These are phyloP conservation scores for Bufo gargarizans DNA, from an alignment of 2,113 vertebrate species.

Conservation along the genomic window DNA sequence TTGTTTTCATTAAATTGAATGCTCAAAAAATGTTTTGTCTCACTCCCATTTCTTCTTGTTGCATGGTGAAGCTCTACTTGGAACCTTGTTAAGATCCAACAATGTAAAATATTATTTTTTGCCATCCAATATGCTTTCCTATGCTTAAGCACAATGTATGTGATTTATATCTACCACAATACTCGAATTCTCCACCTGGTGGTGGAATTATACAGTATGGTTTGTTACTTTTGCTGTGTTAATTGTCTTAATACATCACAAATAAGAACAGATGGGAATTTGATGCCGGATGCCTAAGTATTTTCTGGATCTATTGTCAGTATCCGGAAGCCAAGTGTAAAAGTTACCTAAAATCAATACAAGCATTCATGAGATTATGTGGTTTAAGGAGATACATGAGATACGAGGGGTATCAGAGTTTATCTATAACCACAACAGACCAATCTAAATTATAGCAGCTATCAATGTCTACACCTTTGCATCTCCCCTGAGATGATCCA, in stretches of 20 bases:
- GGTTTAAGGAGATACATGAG: constrained; percentile 12
- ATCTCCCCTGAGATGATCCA: constrained; percentile 3
- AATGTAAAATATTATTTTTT: too few species aligned
- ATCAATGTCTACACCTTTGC: constrained; percentile 20
- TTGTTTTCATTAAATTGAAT: too few species aligned
- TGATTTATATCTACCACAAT: not conserved
- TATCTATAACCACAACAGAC: not conserved
- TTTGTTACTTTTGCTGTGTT: not conserved
- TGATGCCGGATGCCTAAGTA: not conserved
- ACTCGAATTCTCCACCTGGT: not conserved
- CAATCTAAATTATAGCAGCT: constrained; percentile 1
- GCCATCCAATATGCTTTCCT: too few species aligned
- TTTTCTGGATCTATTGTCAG: not conserved
- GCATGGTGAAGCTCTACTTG: too few species aligned
- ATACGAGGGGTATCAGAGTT: not conserved
- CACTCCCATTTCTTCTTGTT: too few species aligned
- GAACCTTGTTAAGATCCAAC: too few species aligned
- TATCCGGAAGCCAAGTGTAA: not conserved
- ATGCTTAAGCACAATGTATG: too few species aligned
- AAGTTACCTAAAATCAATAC: not conserved
- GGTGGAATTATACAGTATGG: not conserved
- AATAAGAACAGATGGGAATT: not conserved
- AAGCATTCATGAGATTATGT: not conserved
- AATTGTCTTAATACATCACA: not conserved
- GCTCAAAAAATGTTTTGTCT: too few species aligned